Base-by-base conservation (phyloP, 2,888 invertebrate species). In the Spilarctia lutea region DNA sequence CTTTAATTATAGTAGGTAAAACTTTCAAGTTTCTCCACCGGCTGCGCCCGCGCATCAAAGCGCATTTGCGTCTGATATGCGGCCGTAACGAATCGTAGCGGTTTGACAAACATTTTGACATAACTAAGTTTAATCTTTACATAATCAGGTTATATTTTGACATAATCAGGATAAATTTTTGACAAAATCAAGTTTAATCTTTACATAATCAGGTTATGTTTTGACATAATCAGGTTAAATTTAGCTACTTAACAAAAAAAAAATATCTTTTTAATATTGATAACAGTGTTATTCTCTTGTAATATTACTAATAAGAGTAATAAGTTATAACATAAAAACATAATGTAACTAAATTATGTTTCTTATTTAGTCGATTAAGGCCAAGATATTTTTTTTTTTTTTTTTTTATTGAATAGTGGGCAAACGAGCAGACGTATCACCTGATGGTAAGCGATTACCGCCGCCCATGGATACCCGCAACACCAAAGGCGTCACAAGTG, bases 121-220 rank as follows among this genome's bases (percentile, higher is more conserved):
- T n/a, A n/a, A n/a, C n/a, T n/a, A n/a, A n/a, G n/a, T n/a, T n/a
- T n/a, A n/a, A n/a, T n/a, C n/a, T n/a, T n/a, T n/a, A n/a, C n/a
- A n/a, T n/a, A n/a, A n/a, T n/a, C n/a, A n/a, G 71, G 72, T 81
- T 83, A 74, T 33, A 39, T 74, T 70, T 60, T 35, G n/a, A n/a
- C n/a, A n/a, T n/a, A n/a, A n/a, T n/a, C n/a, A n/a, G n/a, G n/a
- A n/a, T n/a, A n/a, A n/a, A n/a, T n/a, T 66, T 76, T 83, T 80
- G 77, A 83, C 81, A 80, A 86, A 86, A 84, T 81, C 76, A 71
- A n/a, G n/a, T n/a, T n/a, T n/a, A n/a, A n/a, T n/a, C n/a, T n/a
- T n/a, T n/a, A n/a, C n/a, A n/a, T n/a, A n/a, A n/a, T n/a, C n/a
- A n/a, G 71, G 72, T 81, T 83, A 74, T 33, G 35, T 74, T 70